Evolutionary conservation across 2,888 invertebrate species (phyloP).

Genomic region (Kuschelorhynchus macadamiae): DNA sequence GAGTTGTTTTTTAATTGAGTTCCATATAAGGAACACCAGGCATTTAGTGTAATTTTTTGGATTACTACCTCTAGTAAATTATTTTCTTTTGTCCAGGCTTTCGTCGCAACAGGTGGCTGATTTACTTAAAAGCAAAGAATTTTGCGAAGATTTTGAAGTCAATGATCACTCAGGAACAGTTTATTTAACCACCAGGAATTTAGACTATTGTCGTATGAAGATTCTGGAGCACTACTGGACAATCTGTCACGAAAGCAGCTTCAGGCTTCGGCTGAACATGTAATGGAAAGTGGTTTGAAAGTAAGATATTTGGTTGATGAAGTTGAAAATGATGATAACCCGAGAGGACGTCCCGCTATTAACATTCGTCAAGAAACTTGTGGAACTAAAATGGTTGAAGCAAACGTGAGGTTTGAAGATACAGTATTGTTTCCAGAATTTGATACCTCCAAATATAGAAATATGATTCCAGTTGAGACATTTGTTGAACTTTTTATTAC

Average conservation of each 20-base stretch:
- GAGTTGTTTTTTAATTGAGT: no score
- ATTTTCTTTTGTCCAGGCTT: no score
- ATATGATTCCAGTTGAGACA: neutral
- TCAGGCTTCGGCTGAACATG: conserved; percentile 32
- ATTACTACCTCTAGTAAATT: no score
- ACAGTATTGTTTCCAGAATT: neutral
- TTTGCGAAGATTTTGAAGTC: conserved; percentile 37
- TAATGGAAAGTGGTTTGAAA: conserved; percentile 14
- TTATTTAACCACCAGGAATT: conserved; percentile 22
- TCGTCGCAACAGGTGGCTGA: conserved; percentile 36
- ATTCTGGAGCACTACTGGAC: conserved; percentile 40
- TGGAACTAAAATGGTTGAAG: conserved; percentile 3
- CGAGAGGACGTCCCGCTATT: conserved; percentile 8
- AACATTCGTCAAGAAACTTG: conserved; percentile 1
- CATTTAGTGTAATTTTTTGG: no score
- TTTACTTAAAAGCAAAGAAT: conserved; percentile 38
- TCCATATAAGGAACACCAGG: no score
- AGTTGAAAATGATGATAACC: conserved; percentile 7
- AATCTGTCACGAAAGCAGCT: conserved; percentile 44
- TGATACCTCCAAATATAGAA: neutral
- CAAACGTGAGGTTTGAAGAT: neutral
- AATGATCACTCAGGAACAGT: conserved; percentile 24
- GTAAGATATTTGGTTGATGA: neutral
- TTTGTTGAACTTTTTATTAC: neutral
- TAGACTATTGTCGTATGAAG: conserved; percentile 38